phyloP scores from a whole-genome alignment of 2,113 vertebrate species.

The Brevimyrus niger region DNA sequence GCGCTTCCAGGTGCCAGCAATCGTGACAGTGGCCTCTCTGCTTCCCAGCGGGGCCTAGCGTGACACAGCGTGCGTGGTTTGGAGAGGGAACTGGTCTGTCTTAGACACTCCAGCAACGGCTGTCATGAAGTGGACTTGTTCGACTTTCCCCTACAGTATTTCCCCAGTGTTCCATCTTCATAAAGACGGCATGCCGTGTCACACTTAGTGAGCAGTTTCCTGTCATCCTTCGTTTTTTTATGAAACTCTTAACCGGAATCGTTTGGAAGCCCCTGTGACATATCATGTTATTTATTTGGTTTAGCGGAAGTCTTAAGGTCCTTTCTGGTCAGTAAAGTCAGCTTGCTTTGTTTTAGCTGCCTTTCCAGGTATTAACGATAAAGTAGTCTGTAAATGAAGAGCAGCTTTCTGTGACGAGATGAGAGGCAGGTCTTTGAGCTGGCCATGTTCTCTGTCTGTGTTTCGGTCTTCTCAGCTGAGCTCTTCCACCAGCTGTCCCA shows the following conservation, averaged over 20 bases:
- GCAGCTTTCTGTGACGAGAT: background rate
- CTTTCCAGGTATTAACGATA: background rate
- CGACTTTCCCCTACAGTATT: background rate
- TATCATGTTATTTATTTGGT: background rate
- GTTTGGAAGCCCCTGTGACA: background rate
- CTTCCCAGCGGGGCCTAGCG: background rate
- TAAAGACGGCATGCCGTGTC: background rate
- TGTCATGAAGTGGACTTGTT: background rate
- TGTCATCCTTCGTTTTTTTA: background rate
- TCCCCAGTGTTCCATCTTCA: background rate
- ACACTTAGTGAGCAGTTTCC: background rate
- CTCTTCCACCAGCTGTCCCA: conserved; percentile 94
- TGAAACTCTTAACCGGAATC: background rate
- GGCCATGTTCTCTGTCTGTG: conserved; percentile 7
- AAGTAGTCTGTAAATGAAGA: background rate
- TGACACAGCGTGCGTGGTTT: background rate
- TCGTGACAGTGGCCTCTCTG: background rate
- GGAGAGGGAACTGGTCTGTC: background rate
- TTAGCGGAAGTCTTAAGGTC: background rate
- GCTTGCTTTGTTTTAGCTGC: background rate
- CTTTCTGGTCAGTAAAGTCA: background rate
- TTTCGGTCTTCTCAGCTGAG: conserved; percentile 61
- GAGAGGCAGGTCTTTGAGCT: background rate
- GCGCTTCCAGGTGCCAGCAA: background rate
- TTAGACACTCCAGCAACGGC: background rate